Evolutionary conservation across 1,140 invertebrate species (phyloP).

Genomic region (Gryon sp.): DNA sequence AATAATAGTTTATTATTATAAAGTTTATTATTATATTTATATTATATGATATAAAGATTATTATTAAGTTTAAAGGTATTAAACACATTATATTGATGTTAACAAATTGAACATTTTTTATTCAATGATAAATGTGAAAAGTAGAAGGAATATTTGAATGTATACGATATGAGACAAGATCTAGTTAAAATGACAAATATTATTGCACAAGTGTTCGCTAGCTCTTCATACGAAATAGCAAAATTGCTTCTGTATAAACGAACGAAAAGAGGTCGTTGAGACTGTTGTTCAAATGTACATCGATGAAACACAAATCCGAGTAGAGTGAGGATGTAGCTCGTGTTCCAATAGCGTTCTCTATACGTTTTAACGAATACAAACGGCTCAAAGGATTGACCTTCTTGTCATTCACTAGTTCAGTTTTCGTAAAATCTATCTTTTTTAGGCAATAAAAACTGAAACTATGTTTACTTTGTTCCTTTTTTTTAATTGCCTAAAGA

Average conservation of each 20-base stretch:
- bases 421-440: background rate
- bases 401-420: slow-evolving; percentile 18
- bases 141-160: too few relatives aligned
- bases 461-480: too few relatives aligned
- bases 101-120: too few relatives aligned
- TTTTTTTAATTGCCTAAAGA: too few relatives aligned
- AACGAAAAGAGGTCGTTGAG: slow-evolving; percentile 1
- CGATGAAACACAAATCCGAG: slow-evolving; percentile 31
- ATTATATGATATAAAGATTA: too few relatives aligned
- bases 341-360: slow-evolving; percentile 14
- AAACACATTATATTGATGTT: too few relatives aligned
- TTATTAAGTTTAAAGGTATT: too few relatives aligned
- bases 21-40: too few relatives aligned
- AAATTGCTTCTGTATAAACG: slow-evolving; percentile 15
- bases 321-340: background rate
- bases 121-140: too few relatives aligned
- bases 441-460: background rate
- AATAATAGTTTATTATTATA: too few relatives aligned
- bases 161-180: too few relatives aligned
- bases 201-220: background rate
- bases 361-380: slow-evolving; percentile 34
- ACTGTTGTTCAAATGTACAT: slow-evolving; percentile 29
- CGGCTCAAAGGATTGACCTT: slow-evolving; percentile 40
- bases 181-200: slow-evolving; percentile 8
- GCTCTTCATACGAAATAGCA: background rate